phyloP scores from a whole-genome alignment of 2,888 invertebrate species.

The Venustoraphidia nigricollis region DNA sequence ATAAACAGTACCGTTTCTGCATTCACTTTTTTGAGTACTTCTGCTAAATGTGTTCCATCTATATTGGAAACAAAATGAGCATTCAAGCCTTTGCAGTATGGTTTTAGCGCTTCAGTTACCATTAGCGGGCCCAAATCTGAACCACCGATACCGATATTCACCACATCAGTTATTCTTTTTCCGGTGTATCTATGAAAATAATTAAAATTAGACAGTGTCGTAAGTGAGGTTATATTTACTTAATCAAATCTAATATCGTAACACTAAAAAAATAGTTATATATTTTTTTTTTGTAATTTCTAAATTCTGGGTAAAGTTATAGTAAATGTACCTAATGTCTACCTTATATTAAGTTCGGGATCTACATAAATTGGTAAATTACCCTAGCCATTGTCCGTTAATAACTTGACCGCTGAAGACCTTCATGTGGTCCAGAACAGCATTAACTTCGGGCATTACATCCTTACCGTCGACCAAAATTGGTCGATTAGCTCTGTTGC shows the following conservation, averaged over 20 bases:
- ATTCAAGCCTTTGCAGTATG: slow-evolving; percentile 72
- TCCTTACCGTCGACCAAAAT: slow-evolving; percentile 76
- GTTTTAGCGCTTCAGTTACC: slow-evolving; percentile 96
- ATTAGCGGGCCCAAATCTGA: slow-evolving; percentile 97
- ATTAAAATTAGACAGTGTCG: background rate
- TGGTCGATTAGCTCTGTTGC: slow-evolving; percentile 66
- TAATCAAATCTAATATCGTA: background rate
- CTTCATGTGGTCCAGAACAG: slow-evolving; percentile 88
- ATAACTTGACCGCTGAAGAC: slow-evolving; percentile 71
- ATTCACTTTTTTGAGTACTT: slow-evolving; percentile 75
- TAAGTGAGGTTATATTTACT: slow-evolving; percentile 1
- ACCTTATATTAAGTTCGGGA: background rate
- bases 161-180: slow-evolving; percentile 87
- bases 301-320: background rate
- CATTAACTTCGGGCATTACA: slow-evolving; percentile 85
- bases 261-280: background rate
- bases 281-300: background rate
- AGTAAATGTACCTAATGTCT: background rate
- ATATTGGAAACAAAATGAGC: slow-evolving; percentile 97
- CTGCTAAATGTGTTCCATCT: slow-evolving; percentile 95
- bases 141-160: slow-evolving; percentile 99
- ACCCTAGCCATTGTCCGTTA: slow-evolving; percentile 54
- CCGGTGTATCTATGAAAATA: slow-evolving; percentile 55
- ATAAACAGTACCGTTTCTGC: slow-evolving; percentile 94
- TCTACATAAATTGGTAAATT: slow-evolving; percentile 10